Conservation (phyloP, 2,113 vertebrate genomes). For the Pholis gunnellus region DNA sequence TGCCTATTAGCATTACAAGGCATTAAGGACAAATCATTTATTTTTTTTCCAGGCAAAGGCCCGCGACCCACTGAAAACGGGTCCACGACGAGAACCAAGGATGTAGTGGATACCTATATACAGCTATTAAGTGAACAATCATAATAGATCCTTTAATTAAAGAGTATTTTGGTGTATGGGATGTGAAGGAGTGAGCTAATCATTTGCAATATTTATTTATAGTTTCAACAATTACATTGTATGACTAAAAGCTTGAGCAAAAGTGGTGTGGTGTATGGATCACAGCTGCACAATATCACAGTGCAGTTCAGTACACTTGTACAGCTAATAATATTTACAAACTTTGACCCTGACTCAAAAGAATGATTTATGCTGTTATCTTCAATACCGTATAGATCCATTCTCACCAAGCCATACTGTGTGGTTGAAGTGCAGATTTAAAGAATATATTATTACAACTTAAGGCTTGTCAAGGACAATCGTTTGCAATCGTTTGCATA, state of each 20-base stretch:
- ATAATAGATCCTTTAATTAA: constrained; percentile 15
- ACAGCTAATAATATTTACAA: neutral
- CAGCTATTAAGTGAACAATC: neutral
- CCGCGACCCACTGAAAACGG: too few species aligned
- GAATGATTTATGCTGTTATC: neutral
- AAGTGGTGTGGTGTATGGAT: neutral
- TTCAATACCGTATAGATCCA: neutral
- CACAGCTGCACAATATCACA: neutral
- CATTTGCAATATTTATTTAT: neutral
- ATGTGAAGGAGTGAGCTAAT: neutral
- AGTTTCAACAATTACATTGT: neutral
- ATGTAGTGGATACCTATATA: neutral
- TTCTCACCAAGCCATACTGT: neutral
- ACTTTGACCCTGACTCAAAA: neutral
- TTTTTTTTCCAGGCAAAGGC: too few species aligned
- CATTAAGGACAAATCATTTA: too few species aligned
- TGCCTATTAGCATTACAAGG: too few species aligned
- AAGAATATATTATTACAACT: neutral
- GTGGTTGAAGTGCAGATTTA: neutral
- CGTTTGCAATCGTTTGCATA: neutral
- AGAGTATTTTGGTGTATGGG: neutral
- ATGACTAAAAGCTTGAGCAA: neutral
- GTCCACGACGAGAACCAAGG: too few species aligned
- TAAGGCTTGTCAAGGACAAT: neutral
- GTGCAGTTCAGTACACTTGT: neutral